A percentile compares a stretch with the other conserved stretches of the same genome.
Evolutionary conservation across 2,113 vertebrate species (phyloP).

Genomic region (Ciconia boyciana): DNA sequence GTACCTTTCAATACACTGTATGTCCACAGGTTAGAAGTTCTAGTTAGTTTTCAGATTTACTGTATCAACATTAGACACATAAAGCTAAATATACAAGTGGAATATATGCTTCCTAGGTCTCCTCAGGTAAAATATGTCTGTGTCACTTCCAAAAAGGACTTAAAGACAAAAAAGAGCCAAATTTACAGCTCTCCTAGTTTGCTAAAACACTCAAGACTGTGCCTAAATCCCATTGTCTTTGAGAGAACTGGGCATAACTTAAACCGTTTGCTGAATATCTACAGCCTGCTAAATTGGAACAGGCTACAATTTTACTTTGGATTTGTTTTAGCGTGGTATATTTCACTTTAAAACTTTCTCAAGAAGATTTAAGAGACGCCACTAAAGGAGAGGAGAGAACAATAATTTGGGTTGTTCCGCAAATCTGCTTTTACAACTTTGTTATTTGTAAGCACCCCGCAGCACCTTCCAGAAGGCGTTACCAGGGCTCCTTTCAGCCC

Average conservation of each 20-base stretch:
- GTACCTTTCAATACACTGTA: too few species aligned
- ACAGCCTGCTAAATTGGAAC: background rate
- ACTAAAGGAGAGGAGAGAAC: background rate
- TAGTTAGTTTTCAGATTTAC: background rate
- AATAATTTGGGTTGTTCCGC: fast-evolving
- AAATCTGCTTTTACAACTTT: background rate
- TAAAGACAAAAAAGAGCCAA: background rate
- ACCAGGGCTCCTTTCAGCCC: background rate
- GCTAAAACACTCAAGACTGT: background rate
- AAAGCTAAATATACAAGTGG: background rate
- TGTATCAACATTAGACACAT: background rate
- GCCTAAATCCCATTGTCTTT: background rate
- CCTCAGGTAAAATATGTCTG: background rate
- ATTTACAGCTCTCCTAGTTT: background rate
- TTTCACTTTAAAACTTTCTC: background rate
- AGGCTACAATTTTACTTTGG: background rate
- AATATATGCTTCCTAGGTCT: fast-evolving
- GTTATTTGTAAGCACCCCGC: fast-evolving
- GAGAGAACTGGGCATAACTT: background rate
- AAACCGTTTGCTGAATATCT: background rate
- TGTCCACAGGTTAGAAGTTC: fast-evolving
- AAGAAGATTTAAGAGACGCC: background rate
- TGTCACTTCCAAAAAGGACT: background rate
- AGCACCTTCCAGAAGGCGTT: background rate
- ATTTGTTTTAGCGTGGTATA: fast-evolving